phyloP scores from a whole-genome alignment of 2,113 vertebrate genomes.

The Dasyurus viverrinus region DNA sequence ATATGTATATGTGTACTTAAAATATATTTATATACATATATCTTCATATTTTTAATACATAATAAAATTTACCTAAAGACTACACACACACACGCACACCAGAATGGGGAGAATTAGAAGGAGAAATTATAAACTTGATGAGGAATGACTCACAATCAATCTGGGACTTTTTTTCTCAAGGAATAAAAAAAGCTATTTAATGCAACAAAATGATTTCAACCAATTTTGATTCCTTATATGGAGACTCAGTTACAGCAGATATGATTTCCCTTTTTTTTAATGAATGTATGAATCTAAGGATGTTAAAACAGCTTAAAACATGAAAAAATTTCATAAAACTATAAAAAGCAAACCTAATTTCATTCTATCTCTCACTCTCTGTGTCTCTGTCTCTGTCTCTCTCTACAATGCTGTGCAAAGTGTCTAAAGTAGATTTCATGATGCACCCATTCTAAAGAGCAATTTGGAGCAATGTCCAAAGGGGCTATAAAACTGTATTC shows the following conservation, averaged over 20 bases:
- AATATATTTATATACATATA: background rate
- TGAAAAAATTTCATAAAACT: background rate
- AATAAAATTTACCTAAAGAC: background rate
- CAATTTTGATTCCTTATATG: slow-evolving; percentile 13
- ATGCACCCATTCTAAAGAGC: too few relatives aligned
- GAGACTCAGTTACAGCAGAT: background rate
- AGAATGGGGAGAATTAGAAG: background rate
- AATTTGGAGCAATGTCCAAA: too few relatives aligned
- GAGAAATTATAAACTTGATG: background rate
- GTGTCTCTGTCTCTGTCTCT: background rate
- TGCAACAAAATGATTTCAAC: background rate
- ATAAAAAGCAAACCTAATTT: background rate
- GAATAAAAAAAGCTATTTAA: background rate
- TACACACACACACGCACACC: too few relatives aligned
- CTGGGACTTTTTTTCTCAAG: slow-evolving; percentile 19
- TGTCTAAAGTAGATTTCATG: background rate
- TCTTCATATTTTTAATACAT: background rate
- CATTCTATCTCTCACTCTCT: background rate
- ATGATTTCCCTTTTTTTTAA: background rate
- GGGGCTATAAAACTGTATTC: too few relatives aligned
- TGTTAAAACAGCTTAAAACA: background rate
- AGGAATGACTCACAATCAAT: slow-evolving; percentile 2
- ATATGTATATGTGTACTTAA: background rate
- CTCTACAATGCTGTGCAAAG: background rate
- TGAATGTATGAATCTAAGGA: background rate